Evolutionary conservation across 2,797 vertebrate species (phyloP), one percentile per base, ranked within the genome.

Genomic region (Austrolebias charrua): DNA sequence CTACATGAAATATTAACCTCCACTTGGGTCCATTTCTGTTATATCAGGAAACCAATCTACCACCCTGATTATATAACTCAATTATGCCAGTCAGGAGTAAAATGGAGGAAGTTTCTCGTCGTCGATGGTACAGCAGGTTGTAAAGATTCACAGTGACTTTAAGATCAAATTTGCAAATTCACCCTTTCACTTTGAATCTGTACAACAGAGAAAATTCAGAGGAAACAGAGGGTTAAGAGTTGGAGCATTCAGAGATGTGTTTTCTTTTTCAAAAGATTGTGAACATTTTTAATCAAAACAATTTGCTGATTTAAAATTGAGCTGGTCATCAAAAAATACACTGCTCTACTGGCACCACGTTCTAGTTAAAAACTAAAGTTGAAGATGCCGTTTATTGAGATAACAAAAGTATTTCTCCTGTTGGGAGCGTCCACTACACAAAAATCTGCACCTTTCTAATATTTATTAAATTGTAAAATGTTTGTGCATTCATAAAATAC

Each of bases 71-170:
- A 45, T 68, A 75, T 63, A 46, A 55, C 63, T 76, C 6, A 75
- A 66, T 71, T 63, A 28, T 62, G 11, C 15, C 47, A 74, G 65
- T 63, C 49, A 57, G 12, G 10, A 55, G 29, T 75, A 38, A 24
- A 65, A 12, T 72, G 55, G 46, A 75, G 65, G 71, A 43, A 60
- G 0, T 52, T 55, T 19, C 59, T 58, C 62, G 12, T 59, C 44
- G 76, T 50, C 33, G 5, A 64, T 33, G 4, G 5, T 46, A 47
- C 2, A 48, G 33, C 29, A 12, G 1, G 63, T 85, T 86, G 85
- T 83, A 87, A 73, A 80, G 81, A 85, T 88, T 88, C 83, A 88
- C 81, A 78, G 55, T 18, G 38, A 85, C 40, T 16, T 2, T 10
- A 63, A 19, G 28, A 59, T 63, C 66, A 1, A 33, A 20, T 66